These are phyloP conservation scores for Torymus auratus DNA, from an alignment of 2,888 invertebrate species.

Conservation along the genomic window DNA sequence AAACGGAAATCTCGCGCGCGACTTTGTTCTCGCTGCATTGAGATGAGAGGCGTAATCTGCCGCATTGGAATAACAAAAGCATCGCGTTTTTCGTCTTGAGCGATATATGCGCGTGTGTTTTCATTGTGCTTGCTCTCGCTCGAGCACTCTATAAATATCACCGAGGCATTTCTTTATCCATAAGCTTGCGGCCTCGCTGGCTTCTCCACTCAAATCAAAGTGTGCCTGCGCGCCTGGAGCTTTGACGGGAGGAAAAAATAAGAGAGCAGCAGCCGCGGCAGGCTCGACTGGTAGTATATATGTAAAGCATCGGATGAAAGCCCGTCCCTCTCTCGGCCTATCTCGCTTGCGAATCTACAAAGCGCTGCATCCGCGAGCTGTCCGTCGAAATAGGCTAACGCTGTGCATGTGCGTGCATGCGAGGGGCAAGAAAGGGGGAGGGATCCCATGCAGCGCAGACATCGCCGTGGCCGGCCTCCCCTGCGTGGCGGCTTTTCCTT, in stretches of 20 bases:
- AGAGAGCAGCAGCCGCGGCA: slow-evolving; percentile 4
- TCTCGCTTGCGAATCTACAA: slow-evolving; percentile 17
- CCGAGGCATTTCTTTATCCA: slow-evolving; percentile 34
- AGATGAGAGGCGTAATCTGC: too few relatives aligned
- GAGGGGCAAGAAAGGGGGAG: too few relatives aligned
- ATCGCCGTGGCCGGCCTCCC: too few relatives aligned
- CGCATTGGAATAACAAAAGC: slow-evolving; percentile 31
- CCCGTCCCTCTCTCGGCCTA: not conserved
- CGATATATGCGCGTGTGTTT: slow-evolving; percentile 1
- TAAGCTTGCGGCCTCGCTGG: slow-evolving; percentile 8
- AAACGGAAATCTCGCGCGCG: too few relatives aligned
- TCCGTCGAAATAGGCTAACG: slow-evolving; percentile 40
- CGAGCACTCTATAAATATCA: slow-evolving; percentile 4
- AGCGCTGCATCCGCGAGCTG: not conserved
- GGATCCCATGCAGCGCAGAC: too few relatives aligned
- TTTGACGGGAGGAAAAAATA: slow-evolving; percentile 29
- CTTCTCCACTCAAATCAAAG: slow-evolving; percentile 45
- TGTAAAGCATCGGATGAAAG: slow-evolving; percentile 34
- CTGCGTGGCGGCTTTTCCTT: not conserved
- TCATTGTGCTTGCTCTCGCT: not conserved
- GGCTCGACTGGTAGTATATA: not conserved
- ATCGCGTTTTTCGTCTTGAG: too few relatives aligned
- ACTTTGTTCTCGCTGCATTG: too few relatives aligned
- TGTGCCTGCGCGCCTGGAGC: not conserved
- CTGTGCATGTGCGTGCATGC: slow-evolving; percentile 28